A percentile compares a stretch with the other conserved stretches of the same genome.
Conservation (phyloP, 2,888 invertebrate species). For the Leptinotarsa peninsularis region DNA sequence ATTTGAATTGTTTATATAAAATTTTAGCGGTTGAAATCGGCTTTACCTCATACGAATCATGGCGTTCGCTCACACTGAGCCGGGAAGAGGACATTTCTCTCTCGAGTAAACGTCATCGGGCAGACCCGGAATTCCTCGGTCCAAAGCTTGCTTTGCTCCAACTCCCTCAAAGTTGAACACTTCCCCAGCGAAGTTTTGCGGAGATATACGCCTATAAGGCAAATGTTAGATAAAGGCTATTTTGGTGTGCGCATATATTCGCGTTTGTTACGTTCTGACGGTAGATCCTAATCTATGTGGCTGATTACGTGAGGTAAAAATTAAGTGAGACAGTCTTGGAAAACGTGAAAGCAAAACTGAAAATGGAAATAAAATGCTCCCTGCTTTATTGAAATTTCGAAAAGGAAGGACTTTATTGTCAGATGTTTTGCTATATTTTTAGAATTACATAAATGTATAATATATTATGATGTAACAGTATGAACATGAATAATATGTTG, state of each 20-base stretch:
- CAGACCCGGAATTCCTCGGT: constrained; percentile 31
- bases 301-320: constrained; percentile 30
- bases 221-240: neutral
- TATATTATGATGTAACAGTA: neutral
- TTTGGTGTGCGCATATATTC: neutral
- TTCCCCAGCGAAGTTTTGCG: neutral
- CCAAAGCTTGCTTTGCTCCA: constrained; percentile 27
- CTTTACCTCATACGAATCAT: constrained; percentile 34
- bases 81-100: constrained; percentile 28
- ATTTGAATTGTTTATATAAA: constrained; percentile 25
- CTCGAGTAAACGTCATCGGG: constrained; percentile 29
- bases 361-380: constrained; percentile 15
- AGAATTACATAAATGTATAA: neutral
- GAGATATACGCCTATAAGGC: neutral
- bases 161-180: neutral
- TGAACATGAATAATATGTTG: too few species aligned
- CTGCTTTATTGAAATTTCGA: neutral
- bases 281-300: constrained; percentile 3
- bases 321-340: constrained; percentile 20
- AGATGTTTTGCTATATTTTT: neutral
- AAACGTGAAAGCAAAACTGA: constrained; percentile 7
- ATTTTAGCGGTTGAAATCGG: constrained; percentile 27
- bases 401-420: neutral
- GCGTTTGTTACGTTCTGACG: neutral
- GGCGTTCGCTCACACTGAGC: constrained; percentile 35